Percentiles rank a stretch among this genome's conserved stretches.
phyloP scores from a whole-genome alignment of 2,113 vertebrate genomes.

The Oreochromis aureus region DNA sequence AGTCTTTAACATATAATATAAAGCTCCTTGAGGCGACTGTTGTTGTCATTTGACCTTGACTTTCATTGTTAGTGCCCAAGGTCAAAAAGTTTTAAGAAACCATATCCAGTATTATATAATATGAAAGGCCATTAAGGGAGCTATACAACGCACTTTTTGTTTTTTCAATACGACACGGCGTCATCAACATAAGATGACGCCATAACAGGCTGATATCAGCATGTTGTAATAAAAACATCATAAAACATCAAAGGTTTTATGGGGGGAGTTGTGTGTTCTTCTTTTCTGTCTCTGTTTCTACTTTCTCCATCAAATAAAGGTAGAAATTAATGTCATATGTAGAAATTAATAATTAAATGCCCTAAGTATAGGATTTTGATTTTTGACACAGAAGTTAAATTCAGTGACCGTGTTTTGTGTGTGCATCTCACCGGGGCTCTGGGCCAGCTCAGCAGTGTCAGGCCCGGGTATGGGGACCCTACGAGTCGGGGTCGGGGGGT shows the following conservation, averaged over 20 bases:
- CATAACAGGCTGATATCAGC: not conserved
- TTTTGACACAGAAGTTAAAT: not conserved
- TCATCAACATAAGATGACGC: not conserved
- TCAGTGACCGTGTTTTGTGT: not conserved
- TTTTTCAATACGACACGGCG: not conserved
- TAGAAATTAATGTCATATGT: not conserved
- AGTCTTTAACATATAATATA: not conserved
- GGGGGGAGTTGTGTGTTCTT: not conserved
- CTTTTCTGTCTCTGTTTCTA: not conserved
- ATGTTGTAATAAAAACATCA: not conserved
- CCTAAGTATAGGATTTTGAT: not conserved
- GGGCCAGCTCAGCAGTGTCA: conserved; percentile 44
- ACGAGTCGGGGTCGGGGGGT: conserved; percentile 78
- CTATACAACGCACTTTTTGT: not conserved
- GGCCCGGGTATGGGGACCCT: conserved; percentile 84
- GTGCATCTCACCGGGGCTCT: conserved; percentile 77
- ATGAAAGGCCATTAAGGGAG: not conserved
- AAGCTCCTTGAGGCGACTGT: not conserved
- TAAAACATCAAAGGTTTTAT: not conserved
- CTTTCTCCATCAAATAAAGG: fast-evolving
- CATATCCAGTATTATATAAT: not conserved
- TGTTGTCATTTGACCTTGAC: not conserved
- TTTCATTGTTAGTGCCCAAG: not conserved
- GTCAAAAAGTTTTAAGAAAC: not conserved
- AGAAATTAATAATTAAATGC: not conserved